A percentile compares a stretch with the other conserved stretches of the same genome.
These are phyloP conservation scores for Drosophila borborema DNA, from an alignment of 2,888 invertebrate genomes.

Conservation along the genomic window DNA sequence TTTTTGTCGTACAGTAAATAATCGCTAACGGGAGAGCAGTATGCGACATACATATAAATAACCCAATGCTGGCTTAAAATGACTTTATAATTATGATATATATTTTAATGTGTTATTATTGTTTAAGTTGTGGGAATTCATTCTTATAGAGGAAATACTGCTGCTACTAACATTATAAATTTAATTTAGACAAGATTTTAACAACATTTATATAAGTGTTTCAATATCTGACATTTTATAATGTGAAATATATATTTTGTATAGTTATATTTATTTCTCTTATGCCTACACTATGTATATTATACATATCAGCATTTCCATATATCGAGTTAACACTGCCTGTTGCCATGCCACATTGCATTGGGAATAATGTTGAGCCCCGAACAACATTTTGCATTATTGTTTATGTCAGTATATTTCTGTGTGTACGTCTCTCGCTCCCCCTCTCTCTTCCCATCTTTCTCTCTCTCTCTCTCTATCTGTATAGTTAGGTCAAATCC, in stretches of 20 bases:
- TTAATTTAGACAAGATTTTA: too few species aligned
- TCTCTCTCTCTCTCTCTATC: neutral
- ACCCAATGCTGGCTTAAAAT: neutral
- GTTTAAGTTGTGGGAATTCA: too few species aligned
- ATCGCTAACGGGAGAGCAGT: neutral
- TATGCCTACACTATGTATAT: neutral
- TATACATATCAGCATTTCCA: neutral
- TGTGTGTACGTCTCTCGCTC: slow-evolving; percentile 6
- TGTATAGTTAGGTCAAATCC: slow-evolving; percentile 20
- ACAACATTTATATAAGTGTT: too few species aligned
- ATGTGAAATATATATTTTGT: too few species aligned
- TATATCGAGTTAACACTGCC: slow-evolving; percentile 16
- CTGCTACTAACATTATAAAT: too few species aligned
- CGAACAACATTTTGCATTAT: slow-evolving; percentile 40
- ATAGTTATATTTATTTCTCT: neutral
- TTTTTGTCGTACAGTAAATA: slow-evolving; percentile 48
- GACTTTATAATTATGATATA: neutral
- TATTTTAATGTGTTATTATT: neutral
- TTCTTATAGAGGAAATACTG: too few species aligned
- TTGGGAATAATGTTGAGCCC: slow-evolving; percentile 38
- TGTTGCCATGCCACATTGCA: slow-evolving; percentile 21
- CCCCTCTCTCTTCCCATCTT: neutral
- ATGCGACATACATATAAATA: too few species aligned
- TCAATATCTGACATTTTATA: too few species aligned
- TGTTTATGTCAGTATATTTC: slow-evolving; percentile 38